phyloP scores from a whole-genome alignment of 53 echinoderm and acorn worm species.

The Holothuria scabra region DNA sequence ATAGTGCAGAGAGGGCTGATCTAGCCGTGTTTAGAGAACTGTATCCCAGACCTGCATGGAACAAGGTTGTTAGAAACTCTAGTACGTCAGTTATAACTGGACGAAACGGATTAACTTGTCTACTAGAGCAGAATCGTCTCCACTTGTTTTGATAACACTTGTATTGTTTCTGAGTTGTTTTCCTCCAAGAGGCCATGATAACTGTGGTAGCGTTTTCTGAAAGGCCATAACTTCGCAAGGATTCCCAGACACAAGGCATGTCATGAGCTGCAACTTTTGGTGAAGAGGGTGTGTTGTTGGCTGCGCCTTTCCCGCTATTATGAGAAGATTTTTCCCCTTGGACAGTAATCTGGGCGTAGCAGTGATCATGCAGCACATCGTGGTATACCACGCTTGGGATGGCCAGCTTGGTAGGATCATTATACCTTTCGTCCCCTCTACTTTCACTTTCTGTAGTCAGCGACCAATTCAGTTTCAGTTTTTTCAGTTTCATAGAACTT shows the following conservation, averaged over 20 bases:
- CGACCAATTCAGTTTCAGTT: too few species aligned
- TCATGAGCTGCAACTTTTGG: neutral
- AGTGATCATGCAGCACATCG: neutral
- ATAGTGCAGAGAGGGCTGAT: too few species aligned
- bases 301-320: neutral
- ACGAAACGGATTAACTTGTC: too few species aligned
- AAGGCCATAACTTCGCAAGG: neutral
- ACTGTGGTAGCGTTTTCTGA: neutral
- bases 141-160: too few species aligned
- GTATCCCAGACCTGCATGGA: too few species aligned
- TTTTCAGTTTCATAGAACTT: too few species aligned
- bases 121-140: too few species aligned
- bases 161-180: neutral
- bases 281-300: neutral
- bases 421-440: constrained; percentile 32
- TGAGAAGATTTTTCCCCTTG: constrained; percentile 10
- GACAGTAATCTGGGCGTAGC: neutral
- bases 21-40: too few species aligned
- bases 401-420: constrained; percentile 55
- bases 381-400: constrained; percentile 60
- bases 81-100: too few species aligned
- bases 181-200: neutral
- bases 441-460: constrained; percentile 28
- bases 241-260: neutral
- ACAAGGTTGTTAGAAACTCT: too few species aligned